Percentiles rank a stretch among this genome's conserved stretches.
Evolutionary conservation across 2,113 vertebrate species (phyloP).

Genomic region (Sialia sialis): DNA sequence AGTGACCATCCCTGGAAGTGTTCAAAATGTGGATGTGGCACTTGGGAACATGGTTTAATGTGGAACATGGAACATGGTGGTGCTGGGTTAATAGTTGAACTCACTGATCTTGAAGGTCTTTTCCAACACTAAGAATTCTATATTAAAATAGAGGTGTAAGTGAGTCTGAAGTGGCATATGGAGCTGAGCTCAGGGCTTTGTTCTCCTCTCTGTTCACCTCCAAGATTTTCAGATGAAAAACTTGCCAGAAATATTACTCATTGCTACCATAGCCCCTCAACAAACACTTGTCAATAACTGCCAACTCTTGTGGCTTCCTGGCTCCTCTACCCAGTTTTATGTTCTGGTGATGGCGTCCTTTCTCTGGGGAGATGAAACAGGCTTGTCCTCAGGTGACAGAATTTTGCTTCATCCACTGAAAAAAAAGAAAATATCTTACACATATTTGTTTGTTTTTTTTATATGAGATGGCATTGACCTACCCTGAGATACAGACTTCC

Average conservation of each 20-base stretch:
- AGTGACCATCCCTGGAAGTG: neutral
- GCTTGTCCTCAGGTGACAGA: neutral
- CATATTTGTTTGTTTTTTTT: neutral
- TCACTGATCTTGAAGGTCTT: neutral
- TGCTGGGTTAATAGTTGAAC: neutral
- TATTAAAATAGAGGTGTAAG: neutral
- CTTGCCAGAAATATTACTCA: accelerated
- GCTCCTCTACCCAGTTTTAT: neutral
- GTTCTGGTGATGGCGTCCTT: neutral
- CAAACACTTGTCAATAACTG: neutral
- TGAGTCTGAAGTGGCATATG: neutral
- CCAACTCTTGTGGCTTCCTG: neutral
- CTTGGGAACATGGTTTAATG: neutral
- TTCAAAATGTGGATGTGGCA: neutral
- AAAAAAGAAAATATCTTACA: neutral
- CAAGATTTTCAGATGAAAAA: neutral
- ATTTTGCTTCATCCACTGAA: neutral
- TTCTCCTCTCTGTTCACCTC: neutral
- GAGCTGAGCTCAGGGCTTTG: neutral
- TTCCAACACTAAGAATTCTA: neutral
- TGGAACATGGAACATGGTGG: neutral
- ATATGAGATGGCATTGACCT: accelerated
- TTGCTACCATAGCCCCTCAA: neutral
- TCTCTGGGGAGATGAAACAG: neutral
- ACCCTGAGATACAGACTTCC: neutral